These are phyloP conservation scores for Rhagonycha lutea DNA, from an alignment of 2,888 invertebrate genomes.

Conservation along the genomic window DNA sequence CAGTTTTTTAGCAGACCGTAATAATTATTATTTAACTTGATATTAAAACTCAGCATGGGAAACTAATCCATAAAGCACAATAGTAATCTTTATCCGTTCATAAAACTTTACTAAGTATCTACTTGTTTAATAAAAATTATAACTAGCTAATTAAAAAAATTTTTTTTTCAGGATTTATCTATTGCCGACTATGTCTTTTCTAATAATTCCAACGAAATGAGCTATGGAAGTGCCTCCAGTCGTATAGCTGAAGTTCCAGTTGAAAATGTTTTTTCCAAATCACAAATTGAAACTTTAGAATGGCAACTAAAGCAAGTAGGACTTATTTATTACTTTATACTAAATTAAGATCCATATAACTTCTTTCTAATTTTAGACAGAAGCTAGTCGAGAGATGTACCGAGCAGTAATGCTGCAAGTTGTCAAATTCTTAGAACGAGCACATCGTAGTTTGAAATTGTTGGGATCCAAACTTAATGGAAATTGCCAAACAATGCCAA, in stretches of 20 bases:
- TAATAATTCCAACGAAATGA: not conserved
- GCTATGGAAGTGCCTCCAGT: conserved; percentile 33
- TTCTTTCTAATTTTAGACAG: conserved; percentile 58
- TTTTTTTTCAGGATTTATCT: conserved; percentile 6
- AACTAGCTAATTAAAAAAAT: not conserved
- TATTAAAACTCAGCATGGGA: not conserved
- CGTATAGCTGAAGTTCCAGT: conserved; percentile 55
- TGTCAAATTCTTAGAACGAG: conserved; percentile 69
- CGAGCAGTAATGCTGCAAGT: conserved; percentile 73
- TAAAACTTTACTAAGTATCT: not conserved
- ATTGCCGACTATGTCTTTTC: not conserved
- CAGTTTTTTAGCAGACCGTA: not conserved
- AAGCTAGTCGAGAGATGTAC: conserved; percentile 74
- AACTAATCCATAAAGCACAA: not conserved
- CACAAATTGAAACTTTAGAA: conserved; percentile 70
- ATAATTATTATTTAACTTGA: not conserved
- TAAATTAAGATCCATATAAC: not conserved
- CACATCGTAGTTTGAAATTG: conserved; percentile 66
- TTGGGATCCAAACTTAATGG: conserved; percentile 53
- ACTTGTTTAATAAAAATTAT: not conserved
- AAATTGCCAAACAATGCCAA: conserved; percentile 51
- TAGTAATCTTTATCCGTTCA: not conserved
- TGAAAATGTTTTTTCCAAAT: conserved; percentile 66
- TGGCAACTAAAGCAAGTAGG: conserved; percentile 76
- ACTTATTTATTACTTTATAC: not conserved